Evolutionary conservation across 2,888 invertebrate species (phyloP), one percentile per base, ranked within the genome.

Genomic region (Macrostomum cliftonense): DNA sequence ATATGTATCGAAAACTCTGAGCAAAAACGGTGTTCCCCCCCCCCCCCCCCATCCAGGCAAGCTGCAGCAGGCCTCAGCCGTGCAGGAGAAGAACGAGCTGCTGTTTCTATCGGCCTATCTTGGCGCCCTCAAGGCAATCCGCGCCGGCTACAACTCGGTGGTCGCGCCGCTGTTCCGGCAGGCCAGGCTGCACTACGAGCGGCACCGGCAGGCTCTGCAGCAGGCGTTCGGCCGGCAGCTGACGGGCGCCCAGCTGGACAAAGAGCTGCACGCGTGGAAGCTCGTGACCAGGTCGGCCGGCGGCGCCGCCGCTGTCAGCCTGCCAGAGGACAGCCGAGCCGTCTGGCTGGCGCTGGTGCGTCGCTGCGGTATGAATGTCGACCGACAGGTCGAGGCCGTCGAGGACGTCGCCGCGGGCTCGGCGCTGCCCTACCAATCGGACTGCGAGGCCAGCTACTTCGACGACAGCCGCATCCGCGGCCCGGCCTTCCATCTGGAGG

Each of bases 401-500:
- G 28, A 28, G 28, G 28, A 28, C 28, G 28, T 28, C 28, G 28
- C 28, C 9, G 28, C 28, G 4, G 28, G 28, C 28, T 28, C 28
- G 28, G 28, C 28, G 9, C 28, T 28, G 28, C 28, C 28, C 5
- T 28, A 28, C 28, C 28, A 28, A 7, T 28, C 28, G 28, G 28
- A 28, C 28, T 28, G 28, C 28, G 28, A 28, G 9, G 28, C 9
- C 9, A 7, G 28, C 28, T 28, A 7, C 28, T 28, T 28, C 28
- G 28, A 28, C 28, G 28, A 28, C 9, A 4, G 28, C 4, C 28
- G 28, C 4, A 28, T 28, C 36, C 57, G 69, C 68, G 71, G 72
- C 38, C 63, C 66, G 16, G 63, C 65, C 9, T 69, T 61, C 52
- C 65, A 67, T 49, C 57, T 72, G 21, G 71, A 71, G 55, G 70